Percentiles rank a stretch among this genome's conserved stretches.
These are phyloP conservation scores for Stichodactyla mertensii DNA, from an alignment of 64 coral and sea anemone species.

Conservation along the genomic window DNA sequence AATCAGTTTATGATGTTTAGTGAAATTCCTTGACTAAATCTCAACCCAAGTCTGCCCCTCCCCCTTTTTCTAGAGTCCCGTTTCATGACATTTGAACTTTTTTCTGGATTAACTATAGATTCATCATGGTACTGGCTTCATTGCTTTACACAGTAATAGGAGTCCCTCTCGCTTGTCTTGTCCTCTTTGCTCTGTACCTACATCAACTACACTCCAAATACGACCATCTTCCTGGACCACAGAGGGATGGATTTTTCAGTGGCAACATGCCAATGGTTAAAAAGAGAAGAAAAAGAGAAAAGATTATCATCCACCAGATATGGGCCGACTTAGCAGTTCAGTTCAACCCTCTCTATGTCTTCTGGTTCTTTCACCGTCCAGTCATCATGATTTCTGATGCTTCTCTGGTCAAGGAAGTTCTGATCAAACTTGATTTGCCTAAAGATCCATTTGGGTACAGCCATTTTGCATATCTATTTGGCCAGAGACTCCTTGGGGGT, in stretches of 20 bases:
- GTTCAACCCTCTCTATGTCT: slow-evolving; percentile 57
- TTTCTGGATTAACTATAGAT: too few relatives aligned
- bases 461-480: slow-evolving; percentile 60
- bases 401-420: slow-evolving; percentile 57
- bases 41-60: too few relatives aligned
- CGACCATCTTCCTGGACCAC: slow-evolving; percentile 71
- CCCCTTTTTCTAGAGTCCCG: too few relatives aligned
- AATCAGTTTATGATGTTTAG: too few relatives aligned
- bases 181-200: background rate
- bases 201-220: slow-evolving; percentile 11
- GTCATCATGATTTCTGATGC: slow-evolving; percentile 63
- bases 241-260: slow-evolving; percentile 62
- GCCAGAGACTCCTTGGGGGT: slow-evolving; percentile 57
- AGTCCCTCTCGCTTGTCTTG: background rate
- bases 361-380: slow-evolving; percentile 81
- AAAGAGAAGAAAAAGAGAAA: slow-evolving; percentile 13
- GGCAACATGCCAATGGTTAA: slow-evolving; percentile 54
- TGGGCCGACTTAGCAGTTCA: slow-evolving; percentile 49
- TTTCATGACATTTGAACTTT: too few relatives aligned
- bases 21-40: too few relatives aligned
- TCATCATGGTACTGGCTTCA: background rate
- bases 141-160: background rate
- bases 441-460: slow-evolving; percentile 69
- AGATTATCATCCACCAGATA: slow-evolving; percentile 63
- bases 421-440: slow-evolving; percentile 59